These are phyloP conservation scores for Notechis scutatus DNA, from an alignment of 2,113 vertebrate genomes.

Conservation along the genomic window DNA sequence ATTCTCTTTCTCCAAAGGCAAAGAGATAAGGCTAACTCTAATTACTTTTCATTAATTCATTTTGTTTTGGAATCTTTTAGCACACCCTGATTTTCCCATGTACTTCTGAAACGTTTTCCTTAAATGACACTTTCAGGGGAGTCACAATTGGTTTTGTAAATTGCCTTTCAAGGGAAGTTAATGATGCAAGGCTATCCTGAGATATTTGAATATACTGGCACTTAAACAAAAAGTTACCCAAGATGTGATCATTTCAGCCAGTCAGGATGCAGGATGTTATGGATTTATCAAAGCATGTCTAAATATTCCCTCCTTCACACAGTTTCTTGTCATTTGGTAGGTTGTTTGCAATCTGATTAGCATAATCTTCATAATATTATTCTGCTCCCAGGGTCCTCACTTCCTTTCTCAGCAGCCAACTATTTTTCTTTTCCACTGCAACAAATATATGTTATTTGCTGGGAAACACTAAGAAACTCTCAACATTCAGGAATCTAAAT, in stretches of 20 bases:
- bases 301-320: conserved; percentile 13
- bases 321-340: conserved; percentile 6
- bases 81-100: not conserved
- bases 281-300: conserved; percentile 2
- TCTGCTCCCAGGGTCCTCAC: rapidly evolving
- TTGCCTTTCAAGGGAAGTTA: conserved; percentile 26
- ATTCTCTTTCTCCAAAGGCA: not conserved
- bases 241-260: conserved; percentile 2
- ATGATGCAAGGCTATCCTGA: conserved; percentile 5
- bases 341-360: not conserved
- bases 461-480: not conserved
- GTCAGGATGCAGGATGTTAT: not conserved
- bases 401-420: not conserved
- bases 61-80: not conserved
- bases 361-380: not conserved
- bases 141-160: conserved; percentile 30
- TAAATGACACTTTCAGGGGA: conserved; percentile 1
- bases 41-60: not conserved
- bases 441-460: not conserved
- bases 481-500: not conserved
- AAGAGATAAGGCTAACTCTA: not conserved
- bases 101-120: conserved; percentile 15
- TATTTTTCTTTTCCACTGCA: not conserved
- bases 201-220: conserved; percentile 22
- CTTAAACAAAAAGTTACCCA: conserved; percentile 8